phyloP scores from a whole-genome alignment of 2,113 vertebrate species.

The Etia nguti region DNA sequence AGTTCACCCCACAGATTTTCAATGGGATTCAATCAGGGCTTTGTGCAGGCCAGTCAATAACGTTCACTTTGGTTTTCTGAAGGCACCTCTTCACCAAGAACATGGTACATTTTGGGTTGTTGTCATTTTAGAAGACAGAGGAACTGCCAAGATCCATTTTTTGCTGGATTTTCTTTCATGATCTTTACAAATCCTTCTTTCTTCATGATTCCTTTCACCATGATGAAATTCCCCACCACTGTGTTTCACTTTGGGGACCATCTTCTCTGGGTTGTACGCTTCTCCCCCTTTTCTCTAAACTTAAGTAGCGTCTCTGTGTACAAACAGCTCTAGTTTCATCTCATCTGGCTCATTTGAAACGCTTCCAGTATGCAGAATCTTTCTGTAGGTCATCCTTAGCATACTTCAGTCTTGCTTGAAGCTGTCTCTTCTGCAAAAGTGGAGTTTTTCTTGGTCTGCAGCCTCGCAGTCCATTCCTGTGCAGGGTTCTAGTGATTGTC shows the following conservation, averaged over 20 bases:
- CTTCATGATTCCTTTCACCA: not conserved
- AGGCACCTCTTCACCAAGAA: not conserved
- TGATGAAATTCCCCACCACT: not conserved
- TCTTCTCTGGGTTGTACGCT: rapidly evolving
- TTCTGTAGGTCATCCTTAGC: not conserved
- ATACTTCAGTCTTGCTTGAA: not conserved
- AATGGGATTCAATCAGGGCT: not conserved
- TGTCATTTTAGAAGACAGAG: not conserved
- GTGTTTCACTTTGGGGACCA: not conserved
- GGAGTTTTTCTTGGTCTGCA: not conserved
- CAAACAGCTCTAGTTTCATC: not conserved
- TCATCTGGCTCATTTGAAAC: rapidly evolving
- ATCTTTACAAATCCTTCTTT: not conserved
- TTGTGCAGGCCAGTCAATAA: not conserved
- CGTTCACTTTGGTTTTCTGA: not conserved
- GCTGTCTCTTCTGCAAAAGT: not conserved
- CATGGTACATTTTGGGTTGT: not conserved
- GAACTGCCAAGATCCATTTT: not conserved
- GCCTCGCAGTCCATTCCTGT: not conserved
- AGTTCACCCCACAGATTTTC: not conserved
- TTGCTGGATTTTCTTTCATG: not conserved
- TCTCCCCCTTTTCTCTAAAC: not conserved
- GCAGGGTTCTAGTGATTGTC: rapidly evolving
- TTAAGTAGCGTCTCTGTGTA: rapidly evolving
- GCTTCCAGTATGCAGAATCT: not conserved